Percentiles rank a stretch among this genome's conserved stretches.
Conservation (phyloP, 2,888 invertebrate species). For the Chesias legatella region DNA sequence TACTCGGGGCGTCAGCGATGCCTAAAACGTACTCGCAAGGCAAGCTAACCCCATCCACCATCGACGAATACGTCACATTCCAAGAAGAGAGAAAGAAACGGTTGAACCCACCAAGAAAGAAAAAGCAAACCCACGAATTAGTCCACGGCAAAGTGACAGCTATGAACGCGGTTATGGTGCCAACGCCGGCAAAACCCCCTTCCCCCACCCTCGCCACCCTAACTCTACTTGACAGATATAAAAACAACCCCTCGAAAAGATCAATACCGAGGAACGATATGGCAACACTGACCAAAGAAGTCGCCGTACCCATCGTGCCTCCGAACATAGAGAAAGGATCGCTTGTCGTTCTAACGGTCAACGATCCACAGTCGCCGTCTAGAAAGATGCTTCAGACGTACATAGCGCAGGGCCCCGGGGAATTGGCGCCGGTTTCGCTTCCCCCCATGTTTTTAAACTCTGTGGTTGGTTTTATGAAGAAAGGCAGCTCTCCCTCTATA, state of each 20-base stretch:
- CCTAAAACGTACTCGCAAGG: not conserved
- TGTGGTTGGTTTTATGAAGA: conserved; percentile 66
- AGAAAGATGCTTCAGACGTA: conserved; percentile 73
- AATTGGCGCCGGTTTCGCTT: conserved; percentile 58
- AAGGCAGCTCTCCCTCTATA: conserved; percentile 33
- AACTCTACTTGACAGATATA: not conserved
- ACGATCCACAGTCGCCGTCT: conserved; percentile 61
- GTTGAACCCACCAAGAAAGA: conserved; percentile 1
- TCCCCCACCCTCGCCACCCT: conserved; percentile 6
- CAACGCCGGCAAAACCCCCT: not conserved
- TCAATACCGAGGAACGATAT: conserved; percentile 3
- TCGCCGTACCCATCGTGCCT: conserved; percentile 33
- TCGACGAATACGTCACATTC: conserved; percentile 13
- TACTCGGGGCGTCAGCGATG: conserved; percentile 8
- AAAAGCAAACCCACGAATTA: not conserved
- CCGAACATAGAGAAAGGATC: conserved; percentile 64
- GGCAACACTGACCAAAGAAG: conserved; percentile 5
- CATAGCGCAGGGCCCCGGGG: conserved; percentile 56
- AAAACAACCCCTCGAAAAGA: conserved; percentile 7
- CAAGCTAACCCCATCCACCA: conserved; percentile 1
- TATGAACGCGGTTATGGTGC: not conserved
- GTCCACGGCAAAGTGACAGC: not conserved
- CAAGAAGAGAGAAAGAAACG: conserved; percentile 4
- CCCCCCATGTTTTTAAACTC: conserved; percentile 58
- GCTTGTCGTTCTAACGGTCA: conserved; percentile 63